Evolutionary conservation across 2,797 vertebrate genomes (phyloP).

Genomic region (Cryptoblepharus egeriae): DNA sequence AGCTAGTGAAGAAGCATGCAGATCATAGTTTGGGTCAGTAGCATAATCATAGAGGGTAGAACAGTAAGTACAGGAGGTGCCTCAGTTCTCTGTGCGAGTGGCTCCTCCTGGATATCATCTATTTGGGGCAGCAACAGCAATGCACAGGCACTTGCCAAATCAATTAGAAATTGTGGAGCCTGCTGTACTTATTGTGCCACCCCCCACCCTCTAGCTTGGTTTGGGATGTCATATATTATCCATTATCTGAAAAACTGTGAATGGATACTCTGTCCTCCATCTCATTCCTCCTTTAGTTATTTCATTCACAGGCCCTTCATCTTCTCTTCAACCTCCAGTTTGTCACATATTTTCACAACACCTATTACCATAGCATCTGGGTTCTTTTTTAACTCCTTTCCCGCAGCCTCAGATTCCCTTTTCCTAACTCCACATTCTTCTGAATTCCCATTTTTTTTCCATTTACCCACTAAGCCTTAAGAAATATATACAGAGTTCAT

Average conservation of each 20-base stretch:
- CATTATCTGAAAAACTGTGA: not conserved
- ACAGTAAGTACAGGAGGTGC: too few species aligned
- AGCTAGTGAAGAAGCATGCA: too few species aligned
- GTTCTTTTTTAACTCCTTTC: not conserved
- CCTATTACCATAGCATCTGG: not conserved
- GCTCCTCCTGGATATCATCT: too few species aligned
- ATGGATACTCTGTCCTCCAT: not conserved
- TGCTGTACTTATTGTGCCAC: too few species aligned
- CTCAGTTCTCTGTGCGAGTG: too few species aligned
- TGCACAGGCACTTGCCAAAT: too few species aligned
- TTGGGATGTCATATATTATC: not conserved
- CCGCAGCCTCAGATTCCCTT: not conserved
- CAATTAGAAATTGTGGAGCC: too few species aligned
- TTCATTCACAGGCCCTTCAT: not conserved
- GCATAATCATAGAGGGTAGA: too few species aligned
- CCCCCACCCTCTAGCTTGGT: too few species aligned
- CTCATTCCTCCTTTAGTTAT: not conserved
- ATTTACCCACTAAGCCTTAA: constrained; percentile 10
- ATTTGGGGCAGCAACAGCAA: too few species aligned
- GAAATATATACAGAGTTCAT: constrained; percentile 31
- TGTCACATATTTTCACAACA: constrained; percentile 5
- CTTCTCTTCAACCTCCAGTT: not conserved
- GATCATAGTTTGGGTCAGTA: too few species aligned
- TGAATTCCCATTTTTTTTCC: not conserved
- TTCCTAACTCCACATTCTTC: constrained; percentile 13